phyloP scores from a whole-genome alignment of 2,888 invertebrate species.

The Cinara cedri region DNA sequence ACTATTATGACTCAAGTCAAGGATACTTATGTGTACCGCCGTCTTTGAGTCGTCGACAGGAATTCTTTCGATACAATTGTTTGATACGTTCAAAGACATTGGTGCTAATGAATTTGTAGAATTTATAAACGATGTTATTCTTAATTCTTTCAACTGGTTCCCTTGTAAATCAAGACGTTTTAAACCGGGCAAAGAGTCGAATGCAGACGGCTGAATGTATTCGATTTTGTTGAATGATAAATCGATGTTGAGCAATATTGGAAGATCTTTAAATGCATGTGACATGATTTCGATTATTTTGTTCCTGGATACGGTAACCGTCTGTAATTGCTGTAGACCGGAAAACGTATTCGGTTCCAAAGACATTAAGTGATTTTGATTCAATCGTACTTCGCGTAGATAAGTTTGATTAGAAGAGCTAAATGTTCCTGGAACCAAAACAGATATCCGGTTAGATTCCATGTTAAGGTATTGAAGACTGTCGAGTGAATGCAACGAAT shows the following conservation, averaged over 20 bases:
- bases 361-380: constrained; percentile 77
- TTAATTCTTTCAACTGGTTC: constrained; percentile 75
- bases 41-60: constrained; percentile 64
- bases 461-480: constrained; percentile 81
- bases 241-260: constrained; percentile 80
- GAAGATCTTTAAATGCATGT: constrained; percentile 78
- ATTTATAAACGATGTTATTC: constrained; percentile 73
- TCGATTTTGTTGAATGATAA: constrained; percentile 81
- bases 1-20: constrained; percentile 76
- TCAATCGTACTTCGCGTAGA: constrained; percentile 78
- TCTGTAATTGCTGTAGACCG: constrained; percentile 75
- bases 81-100: constrained; percentile 78
- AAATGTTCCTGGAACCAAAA: constrained; percentile 73
- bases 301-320: constrained; percentile 80
- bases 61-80: constrained; percentile 69
- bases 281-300: constrained; percentile 74
- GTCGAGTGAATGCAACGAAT: constrained; percentile 74
- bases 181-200: constrained; percentile 77
- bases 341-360: constrained; percentile 75
- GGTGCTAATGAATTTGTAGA: constrained; percentile 71
- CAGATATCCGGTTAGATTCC: constrained; percentile 81
- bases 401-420: constrained; percentile 74
- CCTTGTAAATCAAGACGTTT: constrained; percentile 80
- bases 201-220: constrained; percentile 75
- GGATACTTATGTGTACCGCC: constrained; percentile 70